Base-by-base conservation (phyloP, 2,797 vertebrate species). In the Numenius phaeopus region DNA sequence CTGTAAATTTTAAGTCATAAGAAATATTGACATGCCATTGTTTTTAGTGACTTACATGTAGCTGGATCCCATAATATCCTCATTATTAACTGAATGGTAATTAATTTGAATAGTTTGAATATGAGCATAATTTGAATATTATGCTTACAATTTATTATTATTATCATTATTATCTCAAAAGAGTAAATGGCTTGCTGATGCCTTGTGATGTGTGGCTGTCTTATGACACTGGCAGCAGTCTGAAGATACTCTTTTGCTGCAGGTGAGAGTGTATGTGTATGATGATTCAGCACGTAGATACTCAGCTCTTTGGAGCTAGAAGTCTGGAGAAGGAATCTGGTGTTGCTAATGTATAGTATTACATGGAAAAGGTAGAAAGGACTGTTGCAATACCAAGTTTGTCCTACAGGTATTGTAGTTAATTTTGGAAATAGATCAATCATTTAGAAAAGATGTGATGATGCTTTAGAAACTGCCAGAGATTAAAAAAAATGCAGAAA, bases 1-100 rank as follows among this genome's bases (percentile, higher is more conserved):
- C 19, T 94, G 69, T 72, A 61, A 59, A 61, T 49, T 84, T 80
- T 59, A 75, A 57, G 44, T 67, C n/a, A 37, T 10, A 49, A 57
- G 10, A 67, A 46, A 67, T 59, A 32, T 1, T 37, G 22, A 12
- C 0, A 0, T 30, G 9, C 37, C 9, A 10, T 54, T 40, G 5
- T 24, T 94, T 65, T 76, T 23, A 7, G 50, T 44, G 9, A 27
- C 32, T 30, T 19, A 21, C 1, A 1, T 23, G 7, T 23, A 72
- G 4, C 15, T 66, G 29, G 69, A 80, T 61, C 21, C 6, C 11
- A 37, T 20, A n/a, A 19, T 26, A n/a, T 10, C 4, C 4, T 55
- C 23, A 49, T 30, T 37, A 11, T 49, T 92, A 39, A 57, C 20
- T 32, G 14, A 75, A 49, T 2, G 2, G 17, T 44, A 72, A 65